Percentiles rank a stretch among this genome's conserved stretches.
These are phyloP conservation scores for Rhopalosiphum padi DNA, from an alignment of 1,140 invertebrate genomes.

Conservation along the genomic window DNA sequence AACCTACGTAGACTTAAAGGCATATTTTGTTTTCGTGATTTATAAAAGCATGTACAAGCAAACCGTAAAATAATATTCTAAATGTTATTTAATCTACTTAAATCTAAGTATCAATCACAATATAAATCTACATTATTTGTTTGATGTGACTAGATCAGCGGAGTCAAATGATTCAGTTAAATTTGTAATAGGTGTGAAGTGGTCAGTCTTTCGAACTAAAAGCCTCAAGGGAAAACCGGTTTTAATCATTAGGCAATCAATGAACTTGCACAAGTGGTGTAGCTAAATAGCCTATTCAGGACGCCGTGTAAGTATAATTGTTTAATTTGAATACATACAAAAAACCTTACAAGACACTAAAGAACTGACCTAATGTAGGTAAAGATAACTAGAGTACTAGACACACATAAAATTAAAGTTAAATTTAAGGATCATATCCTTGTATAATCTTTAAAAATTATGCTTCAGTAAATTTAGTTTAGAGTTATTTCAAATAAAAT, in stretches of 20 bases:
- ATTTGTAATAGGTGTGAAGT: neutral
- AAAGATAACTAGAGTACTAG: neutral
- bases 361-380: neutral
- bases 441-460: neutral
- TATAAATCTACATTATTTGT: too few species aligned
- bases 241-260: neutral
- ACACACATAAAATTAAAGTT: neutral
- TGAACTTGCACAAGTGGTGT: neutral
- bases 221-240: neutral
- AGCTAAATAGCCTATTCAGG: neutral
- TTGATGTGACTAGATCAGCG: neutral
- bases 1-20: neutral
- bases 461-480: neutral
- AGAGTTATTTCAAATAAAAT: neutral
- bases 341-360: neutral
- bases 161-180: neutral
- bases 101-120: neutral
- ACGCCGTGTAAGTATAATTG: neutral
- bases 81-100: neutral
- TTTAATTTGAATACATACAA: neutral
- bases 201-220: neutral
- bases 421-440: neutral
- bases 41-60: neutral
- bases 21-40: neutral
- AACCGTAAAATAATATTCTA: neutral